phyloP scores from a whole-genome alignment of 2,888 invertebrate species.

The Drosophila anomelani region DNA sequence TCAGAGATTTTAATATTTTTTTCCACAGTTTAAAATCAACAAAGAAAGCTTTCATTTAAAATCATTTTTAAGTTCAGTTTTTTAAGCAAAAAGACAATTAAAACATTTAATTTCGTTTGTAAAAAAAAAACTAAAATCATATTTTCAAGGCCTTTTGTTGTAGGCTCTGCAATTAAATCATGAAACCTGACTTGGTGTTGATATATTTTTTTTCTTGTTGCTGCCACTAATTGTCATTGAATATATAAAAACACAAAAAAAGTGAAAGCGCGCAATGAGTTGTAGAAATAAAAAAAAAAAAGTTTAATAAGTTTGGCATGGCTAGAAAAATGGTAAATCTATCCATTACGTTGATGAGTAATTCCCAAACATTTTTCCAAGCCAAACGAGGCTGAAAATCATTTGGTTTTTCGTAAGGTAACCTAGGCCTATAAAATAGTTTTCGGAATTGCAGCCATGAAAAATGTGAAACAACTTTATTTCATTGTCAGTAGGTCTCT shows the following conservation, averaged over 20 bases:
- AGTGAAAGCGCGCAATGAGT: conserved; percentile 62
- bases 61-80: conserved; percentile 1
- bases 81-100: conserved; percentile 2
- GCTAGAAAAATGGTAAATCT: conserved; percentile 37
- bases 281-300: conserved; percentile 11
- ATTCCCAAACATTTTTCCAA: conserved; percentile 57
- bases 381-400: conserved; percentile 22
- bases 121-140: conserved; percentile 40
- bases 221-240: conserved; percentile 70
- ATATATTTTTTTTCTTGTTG: conserved; percentile 29
- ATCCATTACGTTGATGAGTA: conserved; percentile 54
- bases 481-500: conserved; percentile 67
- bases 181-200: conserved; percentile 62
- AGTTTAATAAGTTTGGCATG: conserved; percentile 16
- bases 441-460: conserved; percentile 61
- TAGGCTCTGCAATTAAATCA: conserved; percentile 67
- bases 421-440: conserved; percentile 51
- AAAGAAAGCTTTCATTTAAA: background rate
- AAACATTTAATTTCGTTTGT: background rate
- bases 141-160: conserved; percentile 44
- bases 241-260: conserved; percentile 52
- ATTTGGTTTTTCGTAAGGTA: conserved; percentile 10
- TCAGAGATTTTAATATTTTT: background rate
- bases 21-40: accelerated
- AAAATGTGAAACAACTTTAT: conserved; percentile 75